Evolutionary conservation across 1,140 invertebrate species (phyloP), one percentile per base, ranked within the genome.

Genomic region (Eurosta solidaginis): DNA sequence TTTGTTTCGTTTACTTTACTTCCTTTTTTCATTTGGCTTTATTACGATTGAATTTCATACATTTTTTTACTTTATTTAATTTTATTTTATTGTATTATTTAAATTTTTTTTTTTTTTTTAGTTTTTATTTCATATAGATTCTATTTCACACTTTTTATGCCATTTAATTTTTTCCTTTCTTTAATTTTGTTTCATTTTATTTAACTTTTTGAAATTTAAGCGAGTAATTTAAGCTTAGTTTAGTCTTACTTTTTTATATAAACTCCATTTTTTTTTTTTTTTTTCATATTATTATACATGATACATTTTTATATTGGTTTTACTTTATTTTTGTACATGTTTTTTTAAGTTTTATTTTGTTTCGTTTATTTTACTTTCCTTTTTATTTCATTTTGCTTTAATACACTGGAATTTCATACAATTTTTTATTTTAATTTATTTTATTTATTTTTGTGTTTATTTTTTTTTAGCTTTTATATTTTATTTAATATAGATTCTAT

Each of bases 201-300:
- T 42, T 80, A 74, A 42, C 59, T 44, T 73, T 52, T 80, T 49
- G 27, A 49, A n/a, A n/a, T n/a, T n/a, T n/a, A n/a, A n/a, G n/a
- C n/a, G n/a, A n/a, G n/a, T n/a, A n/a, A 42, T 27, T 45, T 45
- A 45, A 17, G 7, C 17, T 45, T 7, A 45, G 7, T 45, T 45
- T 45, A 9, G 7, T 45, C 7, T 45, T 45, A 17, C 17, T 45
- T 45, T 45, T 7, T 45, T 45, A 45, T 45, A 45, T 45, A 45
- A 9, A 45, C 17, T 9, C 17, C 17, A 9, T 45, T 45, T 45
- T 45, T 45, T 45, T 45, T 29, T 68, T 29, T 68, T 25, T 68
- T 29, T 29, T 68, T 68, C 33, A 20, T 33, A 10, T 29, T 68
- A 68, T 68, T 68, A 9, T 7, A 9, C 17, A 9, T 45, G 44